Base-by-base conservation (phyloP, 2,797 vertebrate genomes). In the Taenioides sp. region DNA sequence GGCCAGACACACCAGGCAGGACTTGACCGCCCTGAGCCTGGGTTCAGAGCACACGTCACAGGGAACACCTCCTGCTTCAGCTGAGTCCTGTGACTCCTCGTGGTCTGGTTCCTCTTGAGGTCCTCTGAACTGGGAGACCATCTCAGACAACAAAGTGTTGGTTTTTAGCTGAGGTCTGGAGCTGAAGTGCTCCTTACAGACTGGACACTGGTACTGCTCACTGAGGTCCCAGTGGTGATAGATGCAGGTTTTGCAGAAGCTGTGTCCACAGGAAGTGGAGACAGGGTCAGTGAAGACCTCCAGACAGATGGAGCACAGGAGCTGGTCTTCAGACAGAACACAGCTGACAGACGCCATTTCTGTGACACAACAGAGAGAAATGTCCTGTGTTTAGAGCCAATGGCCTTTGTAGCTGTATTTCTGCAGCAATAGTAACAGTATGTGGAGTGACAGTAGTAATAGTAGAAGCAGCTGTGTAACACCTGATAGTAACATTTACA, bases 161-260 rank as follows among this genome's bases (percentile, higher is more conserved):
- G 16, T 50, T 50, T 49, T 65, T 28, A 65, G 12, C 43, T 65
- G 64, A 18, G 64, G 64, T 64, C 22, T 64, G 62, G 22, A 22
- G 27, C 17, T 66, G 47, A 66, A 66, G 50, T 28, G 17, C 16
- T 66, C 49, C 18, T 54, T 66, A 66, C 65, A 31, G 9, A 65
- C 17, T 1, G 63, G 63, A 50, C 63, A 65, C 22, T 25, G 63
- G 63, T 49, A 65, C 37, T 49, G 47, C 23, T 66, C 47, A 7
- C 47, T 66, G 47, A 52, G 23, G 25, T 85, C 75, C 86, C 87
- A 90, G 77, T 85, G 85, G 5, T 0, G 16, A 1, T 37, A 25
- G 58, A 94, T 88, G 77, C 94, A 94, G 54, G 0, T 18, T 66
- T 85, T 70, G 80, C 92, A 94, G 83, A 93, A 94, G 70, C 78